Conservation (phyloP, 1,140 invertebrate genomes). For the Scaptomyza graminum region DNA sequence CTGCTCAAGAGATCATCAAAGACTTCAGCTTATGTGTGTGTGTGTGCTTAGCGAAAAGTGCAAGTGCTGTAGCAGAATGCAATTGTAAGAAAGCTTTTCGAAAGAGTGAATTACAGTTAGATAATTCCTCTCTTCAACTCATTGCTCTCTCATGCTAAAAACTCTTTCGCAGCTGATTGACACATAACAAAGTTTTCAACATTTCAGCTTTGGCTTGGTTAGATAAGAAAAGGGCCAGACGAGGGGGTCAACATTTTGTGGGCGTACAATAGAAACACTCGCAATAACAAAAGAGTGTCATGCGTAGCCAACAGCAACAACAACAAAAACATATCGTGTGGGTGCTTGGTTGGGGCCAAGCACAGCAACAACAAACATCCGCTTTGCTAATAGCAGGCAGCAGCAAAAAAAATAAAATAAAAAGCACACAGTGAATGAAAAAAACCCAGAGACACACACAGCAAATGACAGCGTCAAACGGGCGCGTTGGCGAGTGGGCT, state of each 20-base stretch:
- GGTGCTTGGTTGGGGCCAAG: conserved; percentile 48
- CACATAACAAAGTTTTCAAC: not conserved
- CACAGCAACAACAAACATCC: conserved; percentile 71
- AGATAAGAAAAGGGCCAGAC: conserved; percentile 56
- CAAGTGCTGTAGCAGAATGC: conserved; percentile 22
- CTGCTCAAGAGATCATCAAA: conserved; percentile 65
- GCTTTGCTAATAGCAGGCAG: conserved; percentile 74
- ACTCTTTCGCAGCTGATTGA: not conserved
- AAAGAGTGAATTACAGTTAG: too few species aligned
- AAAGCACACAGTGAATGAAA: conserved; percentile 22
- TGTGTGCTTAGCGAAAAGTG: conserved; percentile 23
- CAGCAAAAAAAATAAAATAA: conserved; percentile 40
- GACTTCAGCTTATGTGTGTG: conserved; percentile 3
- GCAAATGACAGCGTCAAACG: conserved; percentile 49
- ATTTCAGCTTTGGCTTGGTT: conserved; percentile 3
- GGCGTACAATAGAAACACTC: conserved; percentile 45
- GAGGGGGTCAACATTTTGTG: conserved; percentile 63
- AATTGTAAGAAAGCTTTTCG: too few species aligned
- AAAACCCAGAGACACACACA: conserved; percentile 43
- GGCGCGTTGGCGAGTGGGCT: conserved; percentile 71
- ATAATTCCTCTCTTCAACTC: too few species aligned
- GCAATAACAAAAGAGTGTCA: conserved; percentile 58
- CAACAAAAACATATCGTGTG: conserved; percentile 53
- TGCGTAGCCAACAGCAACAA: conserved; percentile 61
- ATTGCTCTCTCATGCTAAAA: not conserved